Base-by-base conservation (phyloP, 2,797 vertebrate genomes). In the Trachurus trachurus region DNA sequence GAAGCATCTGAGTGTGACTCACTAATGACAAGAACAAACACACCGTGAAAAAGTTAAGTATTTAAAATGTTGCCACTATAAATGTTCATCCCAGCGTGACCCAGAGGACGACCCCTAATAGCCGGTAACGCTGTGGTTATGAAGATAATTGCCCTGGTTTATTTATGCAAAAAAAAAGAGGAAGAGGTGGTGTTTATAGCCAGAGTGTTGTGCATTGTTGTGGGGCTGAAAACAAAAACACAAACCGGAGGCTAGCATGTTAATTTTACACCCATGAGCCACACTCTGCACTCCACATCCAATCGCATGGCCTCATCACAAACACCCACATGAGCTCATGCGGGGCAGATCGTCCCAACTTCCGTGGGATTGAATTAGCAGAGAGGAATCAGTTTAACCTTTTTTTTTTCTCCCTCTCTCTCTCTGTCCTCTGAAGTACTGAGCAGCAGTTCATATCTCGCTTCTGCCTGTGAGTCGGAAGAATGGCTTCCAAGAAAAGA, bases 401-500 rank as follows among this genome's bases (percentile, higher is more conserved):
- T 63, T 68, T 54, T 9, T 37, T 26, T 26, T 26, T 26, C 26
- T 26, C 26, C 26, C 26, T 26, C 26, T 26, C 26, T 26, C 26
- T 26, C 26, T 26, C 26, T 26, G 1, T 66, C 56, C 56, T 73
- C 65, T 71, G 42, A 78, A 71, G 82, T 29, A 50, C 54, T 49
- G 82, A 76, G 76, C 53, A 39, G 71, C 17, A 5, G 57, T 74
- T 81, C 76, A 66, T 78, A 82, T 88, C 87, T 83, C 82, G 59
- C 63, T 76, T 71, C 74, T 73, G 81, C 73, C 81, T 74, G 57
- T 69, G 68, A 70, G 81, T 69, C 53, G 29, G 61, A 80, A 49
- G 62, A 80, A 31, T 49, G 65, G 65, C 69, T 85, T 91, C 78
- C 81, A 80, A 87, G 82, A 77, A 86, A 64, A 45, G 72, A 86